These are phyloP conservation scores for Trinorchestia longiramus DNA, from an alignment of 1,140 invertebrate genomes.

Conservation along the genomic window DNA sequence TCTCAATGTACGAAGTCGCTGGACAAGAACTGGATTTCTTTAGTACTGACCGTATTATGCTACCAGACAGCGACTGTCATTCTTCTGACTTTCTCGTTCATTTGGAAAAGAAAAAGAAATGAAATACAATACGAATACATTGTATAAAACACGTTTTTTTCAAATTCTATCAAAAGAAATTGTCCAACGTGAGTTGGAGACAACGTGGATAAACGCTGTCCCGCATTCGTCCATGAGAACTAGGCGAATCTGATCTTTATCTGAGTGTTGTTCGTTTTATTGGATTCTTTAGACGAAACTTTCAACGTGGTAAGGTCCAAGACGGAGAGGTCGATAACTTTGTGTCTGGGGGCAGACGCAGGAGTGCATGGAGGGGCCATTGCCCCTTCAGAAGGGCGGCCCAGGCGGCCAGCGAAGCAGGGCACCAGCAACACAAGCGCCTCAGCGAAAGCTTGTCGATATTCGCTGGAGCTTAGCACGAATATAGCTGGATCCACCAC, in stretches of 20 bases:
- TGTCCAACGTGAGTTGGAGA: no score
- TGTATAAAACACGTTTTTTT: no score
- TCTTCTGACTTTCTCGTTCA: no score
- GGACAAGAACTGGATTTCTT: no score
- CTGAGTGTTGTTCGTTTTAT: background rate
- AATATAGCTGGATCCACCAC: slow-evolving; percentile 58
- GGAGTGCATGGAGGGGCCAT: slow-evolving; percentile 2
- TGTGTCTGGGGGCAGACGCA: background rate
- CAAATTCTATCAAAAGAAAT: no score
- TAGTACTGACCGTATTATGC: no score
- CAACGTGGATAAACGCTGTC: background rate
- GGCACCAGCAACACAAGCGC: slow-evolving; percentile 32
- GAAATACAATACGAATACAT: no score
- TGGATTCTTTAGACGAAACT: background rate
- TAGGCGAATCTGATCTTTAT: background rate
- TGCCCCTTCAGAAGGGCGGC: background rate
- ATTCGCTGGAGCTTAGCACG: slow-evolving; percentile 56
- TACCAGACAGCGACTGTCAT: no score
- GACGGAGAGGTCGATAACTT: background rate
- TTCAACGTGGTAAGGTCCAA: background rate
- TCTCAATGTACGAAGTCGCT: no score
- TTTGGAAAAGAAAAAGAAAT: no score
- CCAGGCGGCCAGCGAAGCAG: background rate
- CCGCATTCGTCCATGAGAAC: background rate
- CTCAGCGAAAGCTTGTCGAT: slow-evolving; percentile 54